Evolutionary conservation across 2,113 vertebrate species (phyloP).

Genomic region (Budorcas taxicolor): DNA sequence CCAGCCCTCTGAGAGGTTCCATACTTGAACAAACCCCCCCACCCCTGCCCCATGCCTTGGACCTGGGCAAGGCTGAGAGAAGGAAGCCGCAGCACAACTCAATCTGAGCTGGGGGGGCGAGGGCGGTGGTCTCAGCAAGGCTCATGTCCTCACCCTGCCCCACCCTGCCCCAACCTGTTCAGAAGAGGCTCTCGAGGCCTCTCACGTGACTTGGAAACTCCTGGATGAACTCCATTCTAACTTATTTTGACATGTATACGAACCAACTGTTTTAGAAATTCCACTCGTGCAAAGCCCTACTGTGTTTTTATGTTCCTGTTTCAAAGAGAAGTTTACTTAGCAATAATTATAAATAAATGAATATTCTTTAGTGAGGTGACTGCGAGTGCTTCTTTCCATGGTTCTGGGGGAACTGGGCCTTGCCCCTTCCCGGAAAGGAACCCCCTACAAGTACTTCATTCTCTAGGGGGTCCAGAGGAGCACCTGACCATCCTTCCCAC

Average conservation of each 20-base stretch:
- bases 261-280: slow-evolving; percentile 61
- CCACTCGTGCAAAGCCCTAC: slow-evolving; percentile 73
- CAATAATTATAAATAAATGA: slow-evolving; percentile 76
- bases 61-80: slow-evolving; percentile 36
- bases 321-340: slow-evolving; percentile 73
- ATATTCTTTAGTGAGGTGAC: slow-evolving; percentile 70
- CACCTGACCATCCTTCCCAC: not conserved
- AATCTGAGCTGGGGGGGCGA: not conserved
- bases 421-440: not conserved
- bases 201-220: slow-evolving; percentile 36
- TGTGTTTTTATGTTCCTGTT: slow-evolving; percentile 72
- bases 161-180: not conserved
- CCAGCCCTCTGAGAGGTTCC: slow-evolving; percentile 23
- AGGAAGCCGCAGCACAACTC: slow-evolving; percentile 33
- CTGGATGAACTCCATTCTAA: slow-evolving; percentile 64
- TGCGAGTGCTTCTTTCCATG: not conserved
- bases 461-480: not conserved
- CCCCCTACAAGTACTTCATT: not conserved
- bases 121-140: slow-evolving; percentile 7
- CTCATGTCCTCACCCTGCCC: not conserved
- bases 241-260: slow-evolving; percentile 68
- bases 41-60: slow-evolving; percentile 53
- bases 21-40: slow-evolving; percentile 52
- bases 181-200: not conserved
- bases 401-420: not conserved